Conservation (phyloP, 2,888 invertebrate species). For the Torymus aiolomorphi region DNA sequence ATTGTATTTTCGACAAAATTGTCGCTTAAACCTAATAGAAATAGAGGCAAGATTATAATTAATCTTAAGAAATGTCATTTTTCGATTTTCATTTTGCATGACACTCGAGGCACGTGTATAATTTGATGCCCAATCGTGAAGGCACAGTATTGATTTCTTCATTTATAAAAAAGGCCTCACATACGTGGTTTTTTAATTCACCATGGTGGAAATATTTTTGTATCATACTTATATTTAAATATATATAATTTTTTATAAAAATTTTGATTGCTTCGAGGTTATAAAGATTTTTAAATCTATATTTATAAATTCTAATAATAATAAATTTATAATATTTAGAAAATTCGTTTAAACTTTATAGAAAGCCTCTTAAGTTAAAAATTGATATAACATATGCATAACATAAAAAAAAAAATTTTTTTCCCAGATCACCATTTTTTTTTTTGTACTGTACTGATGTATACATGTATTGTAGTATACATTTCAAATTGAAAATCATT, state of each 20-base stretch:
- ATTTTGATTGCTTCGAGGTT: neutral
- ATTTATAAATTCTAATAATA: neutral
- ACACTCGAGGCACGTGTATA: slow-evolving; percentile 50
- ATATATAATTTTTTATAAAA: slow-evolving; percentile 7
- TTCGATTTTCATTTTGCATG: slow-evolving; percentile 20
- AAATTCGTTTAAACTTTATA: neutral
- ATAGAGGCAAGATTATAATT: slow-evolving; percentile 46
- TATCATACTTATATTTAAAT: neutral
- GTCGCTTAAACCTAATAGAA: slow-evolving; percentile 42
- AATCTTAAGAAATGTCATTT: slow-evolving; percentile 42
- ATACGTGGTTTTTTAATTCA: slow-evolving; percentile 3
- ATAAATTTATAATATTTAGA: slow-evolving; percentile 6
- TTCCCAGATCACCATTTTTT: no score
- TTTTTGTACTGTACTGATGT: no score
- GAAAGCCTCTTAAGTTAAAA: no score
- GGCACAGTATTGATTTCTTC: slow-evolving; percentile 46
- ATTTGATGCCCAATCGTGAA: slow-evolving; percentile 49
- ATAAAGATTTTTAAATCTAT: slow-evolving; percentile 10
- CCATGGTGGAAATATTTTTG: slow-evolving; percentile 47
- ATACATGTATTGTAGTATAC: no score
- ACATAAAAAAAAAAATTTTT: no score
- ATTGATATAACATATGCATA: no score
- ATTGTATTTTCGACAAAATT: slow-evolving; percentile 51
- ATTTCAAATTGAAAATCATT: no score
- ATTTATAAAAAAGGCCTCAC: slow-evolving; percentile 43